A percentile compares a stretch with the other conserved stretches of the same genome.
phyloP scores from a whole-genome alignment of 2,113 vertebrate species.

The Neolamprologus ventralis region DNA sequence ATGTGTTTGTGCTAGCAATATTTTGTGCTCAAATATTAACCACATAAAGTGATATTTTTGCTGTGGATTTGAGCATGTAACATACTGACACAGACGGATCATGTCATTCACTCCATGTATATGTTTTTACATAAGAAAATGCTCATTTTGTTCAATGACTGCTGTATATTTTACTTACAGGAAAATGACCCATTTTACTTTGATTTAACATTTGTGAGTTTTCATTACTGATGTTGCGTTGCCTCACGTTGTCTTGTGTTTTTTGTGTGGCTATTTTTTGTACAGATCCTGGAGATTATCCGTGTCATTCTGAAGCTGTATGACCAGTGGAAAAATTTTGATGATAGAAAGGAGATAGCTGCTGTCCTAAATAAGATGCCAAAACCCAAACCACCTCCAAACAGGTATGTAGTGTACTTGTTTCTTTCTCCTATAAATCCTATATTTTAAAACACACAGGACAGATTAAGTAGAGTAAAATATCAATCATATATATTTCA shows the following conservation, averaged over 20 bases:
- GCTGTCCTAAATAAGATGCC: conserved; percentile 98
- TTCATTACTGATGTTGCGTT: background rate
- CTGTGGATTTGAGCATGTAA: background rate
- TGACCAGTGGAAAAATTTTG: conserved; percentile 99
- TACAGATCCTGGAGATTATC: conserved; percentile 97
- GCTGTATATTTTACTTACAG: background rate
- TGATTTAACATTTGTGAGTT: background rate
- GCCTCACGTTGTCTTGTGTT: background rate
- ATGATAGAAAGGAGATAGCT: conserved; percentile 96
- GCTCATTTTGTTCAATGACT: background rate
- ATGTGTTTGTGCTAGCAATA: background rate
- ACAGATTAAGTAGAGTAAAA: background rate
- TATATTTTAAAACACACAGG: background rate
- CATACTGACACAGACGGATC: background rate
- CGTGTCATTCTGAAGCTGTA: conserved; percentile 97
- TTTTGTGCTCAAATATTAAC: background rate
- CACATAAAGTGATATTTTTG: background rate
- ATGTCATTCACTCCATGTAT: background rate
- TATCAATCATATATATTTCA: background rate
- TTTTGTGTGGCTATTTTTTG: background rate
- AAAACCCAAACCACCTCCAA: conserved; percentile 97
- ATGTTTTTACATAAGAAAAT: background rate
- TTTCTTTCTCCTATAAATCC: background rate
- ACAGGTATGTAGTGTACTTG: conserved; percentile 74
- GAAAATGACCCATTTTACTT: background rate